phyloP scores from a whole-genome alignment of 2,113 vertebrate genomes.

The Heptranchias perlo region DNA sequence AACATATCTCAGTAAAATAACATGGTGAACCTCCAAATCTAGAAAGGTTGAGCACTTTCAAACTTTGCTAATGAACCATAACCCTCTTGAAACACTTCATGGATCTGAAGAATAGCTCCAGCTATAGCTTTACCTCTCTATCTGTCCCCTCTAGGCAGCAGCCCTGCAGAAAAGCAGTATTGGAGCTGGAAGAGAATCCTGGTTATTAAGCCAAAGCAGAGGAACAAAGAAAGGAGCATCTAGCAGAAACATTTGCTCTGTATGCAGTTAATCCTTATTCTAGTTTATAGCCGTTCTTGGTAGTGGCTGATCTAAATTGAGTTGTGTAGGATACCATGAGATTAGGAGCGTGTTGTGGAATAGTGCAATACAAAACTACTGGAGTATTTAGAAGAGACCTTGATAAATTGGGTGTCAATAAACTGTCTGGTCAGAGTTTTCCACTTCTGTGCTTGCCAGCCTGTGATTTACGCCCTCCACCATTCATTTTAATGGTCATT shows the following conservation, averaged over 20 bases:
- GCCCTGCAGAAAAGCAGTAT: neutral
- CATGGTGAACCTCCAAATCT: neutral
- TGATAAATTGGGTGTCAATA: neutral
- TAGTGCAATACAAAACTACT: too few relatives aligned
- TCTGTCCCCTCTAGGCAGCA: neutral
- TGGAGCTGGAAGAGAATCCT: neutral
- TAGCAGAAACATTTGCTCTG: neutral
- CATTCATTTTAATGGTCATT: neutral
- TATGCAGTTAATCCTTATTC: neutral
- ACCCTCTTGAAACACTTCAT: neutral
- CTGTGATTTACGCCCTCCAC: neutral
- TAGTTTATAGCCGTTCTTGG: neutral
- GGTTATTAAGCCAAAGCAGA: neutral
- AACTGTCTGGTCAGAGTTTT: neutral
- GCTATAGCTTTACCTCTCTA: neutral
- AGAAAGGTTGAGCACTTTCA: neutral
- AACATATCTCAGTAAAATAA: neutral
- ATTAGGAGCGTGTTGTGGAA: neutral
- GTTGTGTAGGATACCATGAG: neutral
- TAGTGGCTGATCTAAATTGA: neutral
- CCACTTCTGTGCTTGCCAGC: neutral
- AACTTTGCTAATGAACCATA: neutral
- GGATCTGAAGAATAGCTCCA: neutral
- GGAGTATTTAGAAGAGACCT: neutral
- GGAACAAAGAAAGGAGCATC: neutral